These are phyloP conservation scores for Eudasyphora cyanicolor DNA, from an alignment of 2,888 invertebrate genomes.

Conservation along the genomic window DNA sequence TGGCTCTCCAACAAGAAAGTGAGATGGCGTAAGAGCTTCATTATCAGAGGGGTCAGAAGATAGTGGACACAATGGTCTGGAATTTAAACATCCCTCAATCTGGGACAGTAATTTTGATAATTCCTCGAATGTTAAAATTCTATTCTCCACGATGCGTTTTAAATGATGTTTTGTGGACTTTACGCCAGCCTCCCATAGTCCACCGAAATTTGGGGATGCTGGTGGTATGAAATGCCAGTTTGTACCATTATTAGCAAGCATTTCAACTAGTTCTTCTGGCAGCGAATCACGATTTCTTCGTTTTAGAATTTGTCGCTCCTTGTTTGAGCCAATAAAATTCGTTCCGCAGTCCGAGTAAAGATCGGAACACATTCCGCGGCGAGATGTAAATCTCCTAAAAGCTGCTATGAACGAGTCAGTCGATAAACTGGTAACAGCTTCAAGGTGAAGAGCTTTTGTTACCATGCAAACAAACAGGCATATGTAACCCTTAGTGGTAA, in stretches of 20 bases:
- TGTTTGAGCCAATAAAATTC: no score
- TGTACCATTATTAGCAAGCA: slow-evolving; percentile 13
- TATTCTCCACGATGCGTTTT: no score
- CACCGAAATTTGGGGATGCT: no score
- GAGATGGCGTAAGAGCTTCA: slow-evolving; percentile 32
- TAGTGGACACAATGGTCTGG: slow-evolving; percentile 34
- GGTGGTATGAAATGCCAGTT: slow-evolving; percentile 44
- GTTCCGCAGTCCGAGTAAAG: not conserved
- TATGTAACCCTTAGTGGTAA: no score
- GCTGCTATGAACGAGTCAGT: no score
- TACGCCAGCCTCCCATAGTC: slow-evolving; percentile 24
- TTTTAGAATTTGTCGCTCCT: not conserved
- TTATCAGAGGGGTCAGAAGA: slow-evolving; percentile 34
- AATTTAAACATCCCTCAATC: slow-evolving; percentile 47
- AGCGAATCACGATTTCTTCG: not conserved
- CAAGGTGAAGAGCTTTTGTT: not conserved
- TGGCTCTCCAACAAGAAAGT: slow-evolving; percentile 39
- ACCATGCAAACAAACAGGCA: not conserved
- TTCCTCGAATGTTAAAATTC: not conserved
- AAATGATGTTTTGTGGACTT: slow-evolving; percentile 19
- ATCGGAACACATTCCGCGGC: not conserved
- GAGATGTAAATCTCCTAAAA: not conserved
- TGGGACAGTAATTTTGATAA: slow-evolving; percentile 25
- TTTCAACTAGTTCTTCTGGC: not conserved
- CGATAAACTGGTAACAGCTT: not conserved